A percentile compares a stretch with the other conserved stretches of the same genome.
Evolutionary conservation across 2,888 invertebrate species (phyloP).

Genomic region (Luperina nickerlii): DNA sequence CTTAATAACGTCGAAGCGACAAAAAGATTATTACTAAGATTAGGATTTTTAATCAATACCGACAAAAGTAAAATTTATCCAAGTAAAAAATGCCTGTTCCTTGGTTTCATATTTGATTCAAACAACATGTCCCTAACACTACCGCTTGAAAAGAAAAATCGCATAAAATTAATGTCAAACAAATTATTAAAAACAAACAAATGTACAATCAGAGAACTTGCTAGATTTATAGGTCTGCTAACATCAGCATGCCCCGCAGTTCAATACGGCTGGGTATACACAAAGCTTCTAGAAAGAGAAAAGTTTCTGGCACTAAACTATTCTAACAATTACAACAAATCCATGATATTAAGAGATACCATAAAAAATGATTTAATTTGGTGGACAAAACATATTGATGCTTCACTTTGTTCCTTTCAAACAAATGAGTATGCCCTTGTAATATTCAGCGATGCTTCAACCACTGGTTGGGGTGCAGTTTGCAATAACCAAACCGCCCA

Average conservation of each 20-base stretch:
- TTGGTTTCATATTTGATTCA: slow-evolving; percentile 27
- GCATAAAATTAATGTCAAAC: slow-evolving; percentile 3
- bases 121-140: neutral
- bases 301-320: slow-evolving; percentile 13
- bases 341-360: slow-evolving; percentile 4
- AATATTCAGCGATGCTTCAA: slow-evolving; percentile 31
- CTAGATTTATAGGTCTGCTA: slow-evolving; percentile 15
- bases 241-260: slow-evolving; percentile 8
- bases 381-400: slow-evolving; percentile 27
- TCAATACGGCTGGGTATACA: neutral
- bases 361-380: slow-evolving; percentile 13
- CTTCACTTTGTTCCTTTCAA: slow-evolving; percentile 9
- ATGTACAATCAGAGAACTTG: slow-evolving; percentile 25
- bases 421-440: slow-evolving; percentile 12
- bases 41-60: slow-evolving; percentile 21
- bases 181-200: neutral
- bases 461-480: slow-evolving; percentile 21
- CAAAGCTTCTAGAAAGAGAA: slow-evolving; percentile 24
- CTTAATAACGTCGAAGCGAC: no score
- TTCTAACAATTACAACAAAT: slow-evolving; percentile 25
- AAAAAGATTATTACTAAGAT: neutral
- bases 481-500: slow-evolving; percentile 16
- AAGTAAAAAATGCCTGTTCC: slow-evolving; percentile 9
- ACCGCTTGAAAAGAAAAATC: slow-evolving; percentile 3
- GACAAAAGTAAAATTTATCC: slow-evolving; percentile 12